Evolutionary conservation across 2,888 invertebrate species (phyloP), one percentile per base, ranked within the genome.

Genomic region (Drosophila falleni): DNA sequence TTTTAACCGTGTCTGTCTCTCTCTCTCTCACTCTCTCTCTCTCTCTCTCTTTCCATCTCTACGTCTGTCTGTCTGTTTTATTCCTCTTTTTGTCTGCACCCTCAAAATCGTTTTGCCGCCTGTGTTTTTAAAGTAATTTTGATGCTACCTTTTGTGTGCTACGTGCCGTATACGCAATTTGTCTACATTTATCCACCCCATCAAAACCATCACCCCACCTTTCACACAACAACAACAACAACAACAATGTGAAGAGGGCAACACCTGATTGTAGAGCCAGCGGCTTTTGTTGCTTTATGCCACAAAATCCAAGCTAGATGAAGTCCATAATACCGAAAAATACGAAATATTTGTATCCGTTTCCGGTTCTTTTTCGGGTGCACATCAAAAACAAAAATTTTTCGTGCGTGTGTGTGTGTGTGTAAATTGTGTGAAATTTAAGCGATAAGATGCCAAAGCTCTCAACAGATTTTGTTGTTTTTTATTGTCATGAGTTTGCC

Each of bases 141-240:
- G 72, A 64, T 78, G 71, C 67, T 78, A 68, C 66, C 71, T 69
- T 81, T 81, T 35, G 61, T 62, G 71, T 70, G 62, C 66, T 60
- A 81, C 82, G 80, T 80, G 79, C 63, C 78, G 62, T 74, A 81
- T 70, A 62, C 80, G 75, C 81, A 80, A 80, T 80, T 80, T 80
- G 81, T 80, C 82, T 74, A 71, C 74, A 78, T 70, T 81, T 71
- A 67, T 64, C 29, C 53, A 3, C 23, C 53, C 31, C 41, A n/a
- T 29, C 29, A 29, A 29, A 29, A 29, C 6, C 29, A 29, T 23
- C 35, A n/a, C 26, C 26, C 35, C 39, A 15, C 51, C 19, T 15
- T n/a, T 8, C 6, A 8, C 16, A 5, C 29, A 33, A 16, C 50
- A 44, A 11, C 29, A 54, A 13, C 33, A 62, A 3, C 16, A 31